Evolutionary conservation across 2,797 vertebrate species (phyloP).

Genomic region (Muscicapa striata): DNA sequence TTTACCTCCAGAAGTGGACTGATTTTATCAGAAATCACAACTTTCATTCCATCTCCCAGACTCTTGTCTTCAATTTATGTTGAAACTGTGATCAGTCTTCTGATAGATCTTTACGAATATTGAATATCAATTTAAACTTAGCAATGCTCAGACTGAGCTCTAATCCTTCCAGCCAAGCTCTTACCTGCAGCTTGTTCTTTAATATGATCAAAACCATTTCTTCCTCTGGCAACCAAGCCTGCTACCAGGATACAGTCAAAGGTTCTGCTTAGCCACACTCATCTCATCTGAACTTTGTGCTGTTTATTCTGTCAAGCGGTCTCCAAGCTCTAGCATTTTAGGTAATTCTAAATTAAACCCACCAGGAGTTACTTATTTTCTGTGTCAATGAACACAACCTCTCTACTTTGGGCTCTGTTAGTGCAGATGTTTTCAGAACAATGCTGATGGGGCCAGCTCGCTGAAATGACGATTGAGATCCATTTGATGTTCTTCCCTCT

Average conservation of each 20-base stretch:
- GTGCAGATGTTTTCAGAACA: neutral
- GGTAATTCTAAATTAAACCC: neutral
- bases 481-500: neutral
- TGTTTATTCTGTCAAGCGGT: neutral
- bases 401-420: neutral
- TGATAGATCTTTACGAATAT: neutral
- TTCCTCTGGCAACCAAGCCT: neutral
- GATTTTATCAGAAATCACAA: slow-evolving; percentile 6
- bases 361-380: neutral
- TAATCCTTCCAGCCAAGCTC: neutral
- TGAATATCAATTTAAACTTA: neutral
- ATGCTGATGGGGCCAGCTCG: neutral
- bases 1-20: neutral
- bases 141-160: neutral
- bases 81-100: neutral
- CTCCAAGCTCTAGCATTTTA: neutral
- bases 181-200: neutral
- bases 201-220: neutral
- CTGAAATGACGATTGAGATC: neutral
- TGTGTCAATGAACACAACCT: neutral
- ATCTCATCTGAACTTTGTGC: neutral
- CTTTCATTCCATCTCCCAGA: neutral
- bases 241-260: neutral
- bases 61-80: neutral
- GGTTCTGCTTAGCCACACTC: neutral